Evolutionary conservation across 2,113 vertebrate species (phyloP), one percentile per base, ranked within the genome.

Genomic region (Pterophyllum scalare): DNA sequence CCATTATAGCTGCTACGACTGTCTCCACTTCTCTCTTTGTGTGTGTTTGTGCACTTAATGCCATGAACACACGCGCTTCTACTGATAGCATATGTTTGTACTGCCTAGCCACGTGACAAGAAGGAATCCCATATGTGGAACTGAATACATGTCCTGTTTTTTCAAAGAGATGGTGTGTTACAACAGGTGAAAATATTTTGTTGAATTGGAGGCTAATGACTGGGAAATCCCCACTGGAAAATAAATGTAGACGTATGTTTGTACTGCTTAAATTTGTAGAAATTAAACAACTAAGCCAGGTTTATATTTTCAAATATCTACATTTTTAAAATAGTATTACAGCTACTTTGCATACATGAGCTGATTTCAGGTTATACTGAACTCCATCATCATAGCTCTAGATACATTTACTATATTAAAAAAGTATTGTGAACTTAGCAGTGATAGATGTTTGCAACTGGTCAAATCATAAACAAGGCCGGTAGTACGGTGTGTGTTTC

Each of bases 1-100:
- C 85, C 75, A 81, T 85, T 93, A 92, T 87, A 93, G 87, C 82
- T 79, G 81, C 86, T 77, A 52, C 85, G 82, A 87, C 83, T 91
- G 78, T 89, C 72, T 86, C 28, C 70, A 60, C 86, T 49, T 75
- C 81, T 61, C 60, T 70, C 52, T n/a, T n/a, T 75, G 5, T 91
- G 72, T 87, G 81, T 74, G 82, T 87, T 60, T 88, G 40, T 91
- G 84, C 85, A 77, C 76, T 61, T 86, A 76, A 79, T 65, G 80
- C 84, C 81, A 85, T 58, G 59, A 86, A 64, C 81, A 81, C 82
- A 84, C 72, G 80, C 43, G 86, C 88, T 77, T 77, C 75, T 61
- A 57, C 88, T 88, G 82, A 82, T 84, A 86, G 80, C 87, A 75
- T 83, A 83, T 84, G 86, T 79, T 74, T 91, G 67, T 10, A 38